Conservation (phyloP, 2,113 vertebrate species). For the Spea multiplicata region DNA sequence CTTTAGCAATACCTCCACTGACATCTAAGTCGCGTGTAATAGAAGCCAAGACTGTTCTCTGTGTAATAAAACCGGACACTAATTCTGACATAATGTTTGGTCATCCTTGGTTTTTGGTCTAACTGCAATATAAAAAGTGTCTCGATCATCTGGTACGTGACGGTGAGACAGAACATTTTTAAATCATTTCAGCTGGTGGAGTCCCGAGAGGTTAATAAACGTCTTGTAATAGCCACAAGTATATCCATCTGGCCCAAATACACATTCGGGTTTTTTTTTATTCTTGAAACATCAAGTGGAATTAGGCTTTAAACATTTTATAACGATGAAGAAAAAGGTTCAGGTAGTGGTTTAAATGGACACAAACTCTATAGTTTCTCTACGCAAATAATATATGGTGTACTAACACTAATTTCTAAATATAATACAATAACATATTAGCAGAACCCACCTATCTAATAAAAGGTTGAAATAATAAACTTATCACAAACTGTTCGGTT, state of each 20-base stretch:
- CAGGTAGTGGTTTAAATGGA: too few species aligned
- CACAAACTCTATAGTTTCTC: too few species aligned
- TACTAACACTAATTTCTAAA: too few species aligned
- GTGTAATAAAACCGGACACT: neutral
- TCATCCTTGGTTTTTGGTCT: neutral
- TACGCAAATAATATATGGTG: too few species aligned
- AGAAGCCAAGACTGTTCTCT: neutral
- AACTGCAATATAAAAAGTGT: neutral
- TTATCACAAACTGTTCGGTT: too few species aligned
- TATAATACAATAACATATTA: too few species aligned
- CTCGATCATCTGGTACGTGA: neutral
- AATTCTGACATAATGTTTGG: constrained; percentile 5
- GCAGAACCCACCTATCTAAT: too few species aligned
- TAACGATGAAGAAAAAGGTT: neutral
- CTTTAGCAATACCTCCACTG: neutral
- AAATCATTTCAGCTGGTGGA: neutral
- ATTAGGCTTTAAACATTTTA: neutral
- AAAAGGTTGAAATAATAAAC: too few species aligned
- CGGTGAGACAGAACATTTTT: neutral
- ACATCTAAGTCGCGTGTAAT: neutral
- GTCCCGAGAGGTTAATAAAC: neutral
- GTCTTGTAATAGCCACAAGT: neutral
- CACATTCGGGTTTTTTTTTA: neutral
- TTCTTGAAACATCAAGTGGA: neutral
- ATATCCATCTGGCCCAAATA: neutral